Conservation (phyloP, 2,888 invertebrate genomes). For the Leptinotarsa juncta region DNA sequence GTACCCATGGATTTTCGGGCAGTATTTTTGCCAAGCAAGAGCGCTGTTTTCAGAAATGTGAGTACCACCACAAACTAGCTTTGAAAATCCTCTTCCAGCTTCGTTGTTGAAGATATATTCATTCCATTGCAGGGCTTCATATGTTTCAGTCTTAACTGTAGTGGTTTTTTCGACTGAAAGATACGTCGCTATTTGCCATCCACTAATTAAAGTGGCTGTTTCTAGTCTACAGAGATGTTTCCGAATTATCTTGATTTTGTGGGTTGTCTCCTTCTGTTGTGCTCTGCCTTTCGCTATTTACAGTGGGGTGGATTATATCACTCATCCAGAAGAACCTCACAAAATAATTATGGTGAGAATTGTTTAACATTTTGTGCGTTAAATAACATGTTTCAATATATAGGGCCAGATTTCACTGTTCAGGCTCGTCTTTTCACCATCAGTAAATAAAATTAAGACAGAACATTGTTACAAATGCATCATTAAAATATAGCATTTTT, state of each 20-base stretch:
- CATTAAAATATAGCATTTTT: too few relatives aligned
- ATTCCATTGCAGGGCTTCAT: constrained; percentile 76
- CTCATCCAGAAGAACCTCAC: constrained; percentile 69
- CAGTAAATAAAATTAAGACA: too few relatives aligned
- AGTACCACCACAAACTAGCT: constrained; percentile 63
- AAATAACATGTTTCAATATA: too few relatives aligned
- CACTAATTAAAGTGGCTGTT: constrained; percentile 84
- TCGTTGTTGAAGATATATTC: too few relatives aligned
- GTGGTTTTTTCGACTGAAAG: constrained; percentile 93
- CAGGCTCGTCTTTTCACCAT: too few relatives aligned
- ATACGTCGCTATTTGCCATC: constrained; percentile 92
- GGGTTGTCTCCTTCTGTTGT: constrained; percentile 80
- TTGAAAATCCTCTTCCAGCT: too few relatives aligned
- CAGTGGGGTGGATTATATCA: constrained; percentile 79
- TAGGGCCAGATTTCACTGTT: too few relatives aligned
- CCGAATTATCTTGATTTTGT: constrained; percentile 81
- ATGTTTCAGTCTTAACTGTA: constrained; percentile 91
- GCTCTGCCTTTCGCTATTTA: constrained; percentile 83
- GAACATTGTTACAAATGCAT: too few relatives aligned
- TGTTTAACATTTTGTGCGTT: too few relatives aligned
- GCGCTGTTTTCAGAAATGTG: constrained; percentile 89
- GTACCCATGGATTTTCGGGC: constrained; percentile 87
- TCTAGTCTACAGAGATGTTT: constrained; percentile 85
- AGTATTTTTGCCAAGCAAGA: constrained; percentile 83
- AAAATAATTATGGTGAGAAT: constrained; percentile 34